These are phyloP conservation scores for Parasteatoda lunata DNA, from an alignment of 2,888 invertebrate genomes.

Conservation along the genomic window DNA sequence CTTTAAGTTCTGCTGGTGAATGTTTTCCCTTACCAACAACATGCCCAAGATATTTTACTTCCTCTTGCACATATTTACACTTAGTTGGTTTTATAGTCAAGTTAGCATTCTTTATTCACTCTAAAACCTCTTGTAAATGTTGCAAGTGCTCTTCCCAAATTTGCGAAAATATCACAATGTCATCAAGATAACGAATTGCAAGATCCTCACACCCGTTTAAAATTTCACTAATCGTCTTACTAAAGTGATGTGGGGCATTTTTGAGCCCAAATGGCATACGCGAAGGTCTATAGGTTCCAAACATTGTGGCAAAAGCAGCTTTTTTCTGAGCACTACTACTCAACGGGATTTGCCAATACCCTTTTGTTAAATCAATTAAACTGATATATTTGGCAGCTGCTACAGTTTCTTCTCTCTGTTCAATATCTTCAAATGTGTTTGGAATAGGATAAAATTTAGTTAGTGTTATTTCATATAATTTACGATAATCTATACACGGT, in stretches of 20 bases:
- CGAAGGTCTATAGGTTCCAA: not conserved
- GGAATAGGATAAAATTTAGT: constrained; percentile 9
- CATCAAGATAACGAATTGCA: not conserved
- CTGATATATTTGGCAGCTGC: not conserved
- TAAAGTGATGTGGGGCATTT: not conserved
- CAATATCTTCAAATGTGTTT: no score
- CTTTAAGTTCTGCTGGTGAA: no score
- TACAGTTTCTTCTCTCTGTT: not conserved
- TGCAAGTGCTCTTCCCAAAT: no score
- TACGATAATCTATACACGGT: no score
- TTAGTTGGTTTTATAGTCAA: no score
- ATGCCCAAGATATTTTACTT: no score
- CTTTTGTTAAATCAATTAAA: not conserved
- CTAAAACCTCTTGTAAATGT: no score
- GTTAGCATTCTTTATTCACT: no score
- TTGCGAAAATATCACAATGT: no score
- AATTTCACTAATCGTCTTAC: not conserved
- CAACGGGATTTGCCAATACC: not conserved
- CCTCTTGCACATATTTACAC: no score
- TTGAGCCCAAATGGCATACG: not conserved
- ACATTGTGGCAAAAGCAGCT: not conserved
- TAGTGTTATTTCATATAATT: not conserved
- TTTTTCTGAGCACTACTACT: constrained; percentile 1
- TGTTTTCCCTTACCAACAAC: no score
- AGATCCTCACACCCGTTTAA: not conserved